Base-by-base conservation (phyloP, 2,888 invertebrate species). In the Acanthosepion esculentum region DNA sequence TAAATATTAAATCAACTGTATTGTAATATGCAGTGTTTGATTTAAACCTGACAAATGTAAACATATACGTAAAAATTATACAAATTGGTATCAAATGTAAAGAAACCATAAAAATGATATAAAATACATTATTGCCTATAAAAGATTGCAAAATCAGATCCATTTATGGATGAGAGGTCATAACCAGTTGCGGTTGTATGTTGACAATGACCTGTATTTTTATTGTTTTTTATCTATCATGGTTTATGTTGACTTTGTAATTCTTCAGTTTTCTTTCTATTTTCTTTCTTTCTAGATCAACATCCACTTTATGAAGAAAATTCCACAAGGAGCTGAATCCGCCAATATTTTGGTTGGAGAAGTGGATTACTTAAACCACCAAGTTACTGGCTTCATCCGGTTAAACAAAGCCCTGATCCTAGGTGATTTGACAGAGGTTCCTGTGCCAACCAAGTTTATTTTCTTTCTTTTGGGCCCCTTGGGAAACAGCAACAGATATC, bases 331-430 rank as follows among this genome's bases (percentile, higher is more conserved):
- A n/a, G 99, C 99, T 3, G 99, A 99, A 98, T 99, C 99, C 3
- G 99, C 99, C 95, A 99, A 99, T 97, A 99, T 99, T 96, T 98
- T 99, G 93, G 99, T 99, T 0, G 99, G 99, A 50, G 99, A 99
- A 98, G 99, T 99, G 10, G 99, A 99, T 97, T 99, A 99, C 97
- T 98, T 99, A 94, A 99, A 99, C 95, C 99, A 99, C 97, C 98
- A 99, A 26, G 98, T 99, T 95, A 98, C 99, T 95, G 99, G 99
- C 59, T 99, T 99, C 97, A 98, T 99, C 95, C 98, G 99, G 94
- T 98, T 99, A 94, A 98, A 98, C 97, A 98, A 98, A 95, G 99
- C 99, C 12, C 98, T 98, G 18, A 98, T 99, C 96, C 98, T 99
- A 98, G 99, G 99, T 18, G 99, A 99, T 97, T 98, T 99, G 94